Conservation (phyloP, 2,113 vertebrate species). For the Hydrochoerus hydrochaeris region DNA sequence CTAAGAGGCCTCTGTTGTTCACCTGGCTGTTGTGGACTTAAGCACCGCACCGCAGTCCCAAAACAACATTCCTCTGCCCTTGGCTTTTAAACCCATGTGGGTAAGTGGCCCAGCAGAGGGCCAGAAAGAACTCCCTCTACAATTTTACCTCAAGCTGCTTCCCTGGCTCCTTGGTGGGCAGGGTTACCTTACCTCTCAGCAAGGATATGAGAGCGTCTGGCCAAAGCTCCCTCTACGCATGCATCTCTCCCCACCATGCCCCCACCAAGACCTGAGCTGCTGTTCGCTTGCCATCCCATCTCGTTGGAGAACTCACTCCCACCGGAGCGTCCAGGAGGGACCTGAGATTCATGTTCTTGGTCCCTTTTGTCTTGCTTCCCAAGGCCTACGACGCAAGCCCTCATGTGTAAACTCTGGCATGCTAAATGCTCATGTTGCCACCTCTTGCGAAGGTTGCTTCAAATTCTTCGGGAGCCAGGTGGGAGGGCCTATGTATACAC, state of each 20-base stretch:
- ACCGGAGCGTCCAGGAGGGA: neutral
- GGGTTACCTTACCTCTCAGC: neutral
- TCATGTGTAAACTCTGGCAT: neutral
- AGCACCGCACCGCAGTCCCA: neutral
- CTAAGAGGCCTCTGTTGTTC: neutral
- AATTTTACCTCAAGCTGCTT: neutral
- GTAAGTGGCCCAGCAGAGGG: neutral
- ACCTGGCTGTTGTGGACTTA: too few species aligned
- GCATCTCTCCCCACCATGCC: neutral
- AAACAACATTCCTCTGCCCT: too few species aligned
- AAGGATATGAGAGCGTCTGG: neutral
- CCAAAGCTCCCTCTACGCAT: accelerated
- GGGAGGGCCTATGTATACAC: neutral
- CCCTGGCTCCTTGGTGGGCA: neutral
- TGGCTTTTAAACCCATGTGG: neutral
- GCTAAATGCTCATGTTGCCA: neutral
- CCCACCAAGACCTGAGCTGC: neutral
- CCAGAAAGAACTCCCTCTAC: neutral
- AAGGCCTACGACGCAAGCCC: neutral
- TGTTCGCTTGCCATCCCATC: neutral
- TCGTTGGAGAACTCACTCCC: neutral
- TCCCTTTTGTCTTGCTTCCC: neutral
- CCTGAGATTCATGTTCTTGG: neutral
- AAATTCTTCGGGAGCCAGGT: slow-evolving; percentile 27
- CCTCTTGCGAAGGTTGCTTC: slow-evolving; percentile 5